These are phyloP conservation scores for Tenrec ecaudatus DNA, from an alignment of 2,113 vertebrate genomes.

Conservation along the genomic window DNA sequence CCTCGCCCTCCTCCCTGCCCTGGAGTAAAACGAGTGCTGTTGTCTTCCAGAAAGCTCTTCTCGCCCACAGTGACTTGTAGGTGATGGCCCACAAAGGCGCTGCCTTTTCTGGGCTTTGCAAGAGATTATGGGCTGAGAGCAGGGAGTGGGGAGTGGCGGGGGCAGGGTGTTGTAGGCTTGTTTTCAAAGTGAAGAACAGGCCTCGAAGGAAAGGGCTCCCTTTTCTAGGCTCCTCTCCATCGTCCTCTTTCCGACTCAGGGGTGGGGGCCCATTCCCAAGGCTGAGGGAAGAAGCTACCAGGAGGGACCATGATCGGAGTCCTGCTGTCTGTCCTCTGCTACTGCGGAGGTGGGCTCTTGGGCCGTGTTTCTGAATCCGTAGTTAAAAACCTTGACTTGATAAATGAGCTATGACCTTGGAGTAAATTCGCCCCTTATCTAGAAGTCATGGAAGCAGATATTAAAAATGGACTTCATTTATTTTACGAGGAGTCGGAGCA, in stretches of 20 bases:
- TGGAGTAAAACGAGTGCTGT: too few species aligned
- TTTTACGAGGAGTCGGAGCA: slow-evolving; percentile 81
- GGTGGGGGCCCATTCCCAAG: rapidly evolving
- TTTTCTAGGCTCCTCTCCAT: background rate
- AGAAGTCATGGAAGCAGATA: slow-evolving; percentile 86
- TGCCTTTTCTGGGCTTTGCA: background rate
- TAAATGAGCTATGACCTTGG: slow-evolving; percentile 90
- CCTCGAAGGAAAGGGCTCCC: background rate
- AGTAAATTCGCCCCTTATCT: slow-evolving; percentile 88
- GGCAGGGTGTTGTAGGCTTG: background rate
- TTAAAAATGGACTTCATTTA: slow-evolving; percentile 90
- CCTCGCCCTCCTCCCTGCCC: background rate
- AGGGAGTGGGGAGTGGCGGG: background rate
- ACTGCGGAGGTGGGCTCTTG: background rate
- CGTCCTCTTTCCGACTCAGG: background rate
- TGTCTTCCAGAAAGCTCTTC: background rate
- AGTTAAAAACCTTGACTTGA: slow-evolving; percentile 85
- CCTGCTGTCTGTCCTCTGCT: rapidly evolving
- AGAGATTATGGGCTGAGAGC: background rate
- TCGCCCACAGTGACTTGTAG: background rate
- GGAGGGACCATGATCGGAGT: rapidly evolving
- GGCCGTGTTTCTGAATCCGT: slow-evolving; percentile 61
- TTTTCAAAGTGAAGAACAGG: background rate
- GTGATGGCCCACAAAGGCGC: too few species aligned
- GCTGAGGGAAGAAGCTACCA: background rate